A percentile compares a stretch with the other conserved stretches of the same genome.
These are phyloP conservation scores for Phalanger gymnotis DNA, from an alignment of 2,797 vertebrate species.

Conservation along the genomic window DNA sequence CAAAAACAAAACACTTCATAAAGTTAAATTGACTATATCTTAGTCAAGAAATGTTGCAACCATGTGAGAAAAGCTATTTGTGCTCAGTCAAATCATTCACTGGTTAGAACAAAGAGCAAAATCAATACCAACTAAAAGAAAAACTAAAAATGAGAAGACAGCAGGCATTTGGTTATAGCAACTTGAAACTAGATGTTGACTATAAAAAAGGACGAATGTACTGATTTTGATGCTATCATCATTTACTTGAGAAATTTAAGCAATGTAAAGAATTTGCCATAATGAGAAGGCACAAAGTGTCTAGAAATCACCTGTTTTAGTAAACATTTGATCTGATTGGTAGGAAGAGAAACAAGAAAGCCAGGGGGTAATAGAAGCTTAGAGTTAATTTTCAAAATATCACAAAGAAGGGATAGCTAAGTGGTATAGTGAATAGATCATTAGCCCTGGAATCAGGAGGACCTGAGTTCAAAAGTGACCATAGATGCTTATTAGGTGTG, in stretches of 20 bases:
- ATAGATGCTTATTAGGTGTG: not conserved
- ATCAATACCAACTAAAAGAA: not conserved
- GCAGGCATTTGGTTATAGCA: not conserved
- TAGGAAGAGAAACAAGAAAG: not conserved
- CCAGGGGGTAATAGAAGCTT: not conserved
- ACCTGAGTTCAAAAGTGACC: not conserved
- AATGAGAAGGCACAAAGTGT: not conserved
- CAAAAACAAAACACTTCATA: not conserved
- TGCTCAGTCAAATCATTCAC: not conserved
- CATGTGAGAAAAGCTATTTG: not conserved
- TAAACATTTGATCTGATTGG: not conserved
- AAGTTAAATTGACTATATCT: not conserved
- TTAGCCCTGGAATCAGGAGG: not conserved
- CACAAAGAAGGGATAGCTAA: not conserved
- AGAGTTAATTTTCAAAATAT: not conserved
- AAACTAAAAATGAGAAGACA: not conserved
- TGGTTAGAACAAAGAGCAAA: not conserved
- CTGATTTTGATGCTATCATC: not conserved
- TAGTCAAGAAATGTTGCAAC: not conserved
- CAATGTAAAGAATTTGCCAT: not conserved
- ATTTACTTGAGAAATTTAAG: not conserved
- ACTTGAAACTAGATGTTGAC: not conserved
- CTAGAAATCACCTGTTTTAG: not conserved
- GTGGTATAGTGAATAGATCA: not conserved
- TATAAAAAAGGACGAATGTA: not conserved